Conservation (phyloP, 2,888 invertebrate species). For the Tetragonula carbonaria region DNA sequence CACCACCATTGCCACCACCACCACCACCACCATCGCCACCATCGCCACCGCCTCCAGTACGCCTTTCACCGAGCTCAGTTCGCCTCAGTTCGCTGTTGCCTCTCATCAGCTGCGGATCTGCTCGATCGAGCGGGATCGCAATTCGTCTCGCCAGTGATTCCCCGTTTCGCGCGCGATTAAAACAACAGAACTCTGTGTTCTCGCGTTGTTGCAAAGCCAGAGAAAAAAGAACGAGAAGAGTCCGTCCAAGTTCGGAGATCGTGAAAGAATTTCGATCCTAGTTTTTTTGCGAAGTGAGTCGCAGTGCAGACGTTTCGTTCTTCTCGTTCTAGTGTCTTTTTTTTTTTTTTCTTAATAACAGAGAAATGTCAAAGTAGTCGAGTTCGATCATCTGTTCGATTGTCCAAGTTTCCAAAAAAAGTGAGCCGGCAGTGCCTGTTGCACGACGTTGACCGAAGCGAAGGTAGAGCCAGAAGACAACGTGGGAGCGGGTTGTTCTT, state of each 20-base stretch:
- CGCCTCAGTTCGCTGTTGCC: constrained; percentile 77
- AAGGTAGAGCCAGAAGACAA: background rate
- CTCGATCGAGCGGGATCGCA: background rate
- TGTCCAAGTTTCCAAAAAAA: background rate
- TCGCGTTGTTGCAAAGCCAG: background rate
- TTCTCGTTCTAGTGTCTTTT: too few species aligned
- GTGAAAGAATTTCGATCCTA: too few species aligned
- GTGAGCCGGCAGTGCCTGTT: too few species aligned
- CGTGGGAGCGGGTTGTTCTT: constrained; percentile 34
- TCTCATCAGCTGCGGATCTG: constrained; percentile 72
- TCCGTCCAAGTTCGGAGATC: too few species aligned
- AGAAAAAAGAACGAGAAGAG: too few species aligned
- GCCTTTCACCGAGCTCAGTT: constrained; percentile 74
- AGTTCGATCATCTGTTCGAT: too few species aligned
- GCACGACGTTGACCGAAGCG: constrained; percentile 2
- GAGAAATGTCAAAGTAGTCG: too few species aligned
- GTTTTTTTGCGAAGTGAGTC: too few species aligned
- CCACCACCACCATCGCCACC: constrained; percentile 6
- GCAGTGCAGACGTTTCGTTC: too few species aligned
- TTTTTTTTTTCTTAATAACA: too few species aligned
- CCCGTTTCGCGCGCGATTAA: background rate
- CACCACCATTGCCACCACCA: constrained; percentile 26
- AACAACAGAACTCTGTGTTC: too few species aligned
- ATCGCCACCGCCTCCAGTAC: constrained; percentile 30
- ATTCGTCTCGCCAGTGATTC: background rate